A percentile compares a stretch with the other conserved stretches of the same genome.
Conservation (phyloP, 2,888 invertebrate genomes). For the Epiblema foenella region DNA sequence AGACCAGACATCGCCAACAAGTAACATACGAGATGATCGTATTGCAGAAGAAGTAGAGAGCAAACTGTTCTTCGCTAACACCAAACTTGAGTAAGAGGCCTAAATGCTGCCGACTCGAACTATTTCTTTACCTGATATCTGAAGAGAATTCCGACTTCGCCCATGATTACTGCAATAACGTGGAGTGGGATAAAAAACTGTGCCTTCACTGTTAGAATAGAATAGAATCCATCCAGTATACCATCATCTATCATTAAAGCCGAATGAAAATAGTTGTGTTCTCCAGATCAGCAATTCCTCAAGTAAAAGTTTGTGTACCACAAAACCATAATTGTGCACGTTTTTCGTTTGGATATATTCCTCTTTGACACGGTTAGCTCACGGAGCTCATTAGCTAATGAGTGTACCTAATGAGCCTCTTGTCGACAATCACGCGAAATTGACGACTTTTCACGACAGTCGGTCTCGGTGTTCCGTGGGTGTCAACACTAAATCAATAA, state of each 20-base stretch:
- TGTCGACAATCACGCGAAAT: neutral
- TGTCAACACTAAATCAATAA: no score
- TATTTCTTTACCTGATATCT: neutral
- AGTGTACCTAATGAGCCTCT: constrained; percentile 5
- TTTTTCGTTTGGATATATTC: neutral
- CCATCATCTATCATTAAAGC: no score
- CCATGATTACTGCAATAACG: no score
- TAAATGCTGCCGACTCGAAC: neutral
- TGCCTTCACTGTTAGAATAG: no score
- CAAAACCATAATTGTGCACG: neutral
- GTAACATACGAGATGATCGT: no score
- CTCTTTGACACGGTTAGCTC: neutral
- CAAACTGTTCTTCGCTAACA: neutral
- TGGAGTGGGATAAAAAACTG: no score
- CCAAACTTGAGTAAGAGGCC: neutral
- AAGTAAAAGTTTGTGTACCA: neutral
- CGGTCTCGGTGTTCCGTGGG: neutral
- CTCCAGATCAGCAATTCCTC: neutral
- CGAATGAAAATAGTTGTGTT: no score
- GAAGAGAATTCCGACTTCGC: no score
- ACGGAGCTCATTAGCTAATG: constrained; percentile 14
- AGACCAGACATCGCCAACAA: no score
- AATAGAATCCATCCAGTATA: no score
- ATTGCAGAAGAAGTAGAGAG: no score
- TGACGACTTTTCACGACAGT: constrained; percentile 1